Conservation (phyloP, 2,888 invertebrate genomes). For the Dorcus hopei region DNA sequence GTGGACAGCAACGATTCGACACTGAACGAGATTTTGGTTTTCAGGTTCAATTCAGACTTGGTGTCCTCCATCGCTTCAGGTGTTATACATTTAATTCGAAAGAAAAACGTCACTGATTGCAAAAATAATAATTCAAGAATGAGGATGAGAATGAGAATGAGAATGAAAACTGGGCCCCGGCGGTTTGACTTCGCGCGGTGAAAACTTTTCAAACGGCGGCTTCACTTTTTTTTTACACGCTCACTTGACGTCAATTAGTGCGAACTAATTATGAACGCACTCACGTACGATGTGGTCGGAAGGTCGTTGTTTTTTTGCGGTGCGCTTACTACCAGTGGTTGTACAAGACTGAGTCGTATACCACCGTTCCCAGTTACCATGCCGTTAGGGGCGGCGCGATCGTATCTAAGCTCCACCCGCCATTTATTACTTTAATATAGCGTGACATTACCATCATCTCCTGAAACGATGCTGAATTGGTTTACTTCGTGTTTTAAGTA, state of each 20-base stretch:
- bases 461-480: neutral
- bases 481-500: neutral
- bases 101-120: neutral
- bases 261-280: neutral
- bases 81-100: neutral
- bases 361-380: slow-evolving; percentile 23
- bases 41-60: slow-evolving; percentile 47
- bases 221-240: too few relatives aligned
- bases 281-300: neutral
- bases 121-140: neutral
- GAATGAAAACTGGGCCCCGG: neutral
- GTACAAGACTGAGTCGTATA: slow-evolving; percentile 12
- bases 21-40: slow-evolving; percentile 70
- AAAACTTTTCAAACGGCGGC: too few relatives aligned
- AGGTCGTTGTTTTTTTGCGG: slow-evolving; percentile 5
- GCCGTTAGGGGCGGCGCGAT: slow-evolving; percentile 31
- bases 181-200: too few relatives aligned
- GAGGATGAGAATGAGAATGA: too few relatives aligned
- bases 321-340: neutral
- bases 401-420: slow-evolving; percentile 26
- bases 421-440: slow-evolving; percentile 29
- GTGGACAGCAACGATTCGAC: slow-evolving; percentile 62
- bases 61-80: slow-evolving; percentile 39
- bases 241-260: too few relatives aligned
- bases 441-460: slow-evolving; percentile 19